Base-by-base conservation (phyloP, 2,113 vertebrate genomes). In the Zosterops lateralis region DNA sequence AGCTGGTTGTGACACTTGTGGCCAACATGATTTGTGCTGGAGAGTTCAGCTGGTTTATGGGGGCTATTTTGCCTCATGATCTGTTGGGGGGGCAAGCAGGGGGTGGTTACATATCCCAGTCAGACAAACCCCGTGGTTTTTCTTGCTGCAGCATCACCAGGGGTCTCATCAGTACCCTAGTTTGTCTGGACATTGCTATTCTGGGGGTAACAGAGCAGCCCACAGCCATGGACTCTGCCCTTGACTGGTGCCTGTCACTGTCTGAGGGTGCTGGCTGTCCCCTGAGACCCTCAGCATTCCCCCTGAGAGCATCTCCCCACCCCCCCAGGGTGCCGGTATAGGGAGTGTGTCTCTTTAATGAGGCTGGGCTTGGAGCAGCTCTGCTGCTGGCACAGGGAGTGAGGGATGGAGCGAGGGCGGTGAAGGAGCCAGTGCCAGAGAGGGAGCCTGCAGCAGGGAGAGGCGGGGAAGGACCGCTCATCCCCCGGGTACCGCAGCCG, bases 301-400 rank as follows among this genome's bases (percentile, higher is more conserved):
- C 47, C 2, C 1, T 9, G 74, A 81, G 93, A 89, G 54, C 60
- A 40, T 75, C 38, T 45, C 38, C 28, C 47, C 3, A 12, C 40
- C n/a, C 60, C 40, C 65, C 47, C 45, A 12, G 68, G 56, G 85
- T 67, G 45, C 36, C 45, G 4, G 64, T 81, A 80, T 34, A 9
- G 61, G 85, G 90, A 77, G 68, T 76, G 90, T 97, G 94, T 96
- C 97, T 95, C 97, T 97, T 97, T 97, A 97, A 97, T 28, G 91
- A 96, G 97, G 96, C 96, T 92, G 95, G 92, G 96, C 95, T 96
- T 96, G 95, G 89, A 97, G 92, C 93, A 84, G 95, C 94, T 93
- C 90, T 68, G 89, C 95, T 76, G 92, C 95, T 97, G 97, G 95
- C 96, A 95, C 87, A 40, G 95, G 86, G 96, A 96, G 92, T 8